Base-by-base conservation (phyloP, 2,888 invertebrate species). In the Cephonodes hylas region DNA sequence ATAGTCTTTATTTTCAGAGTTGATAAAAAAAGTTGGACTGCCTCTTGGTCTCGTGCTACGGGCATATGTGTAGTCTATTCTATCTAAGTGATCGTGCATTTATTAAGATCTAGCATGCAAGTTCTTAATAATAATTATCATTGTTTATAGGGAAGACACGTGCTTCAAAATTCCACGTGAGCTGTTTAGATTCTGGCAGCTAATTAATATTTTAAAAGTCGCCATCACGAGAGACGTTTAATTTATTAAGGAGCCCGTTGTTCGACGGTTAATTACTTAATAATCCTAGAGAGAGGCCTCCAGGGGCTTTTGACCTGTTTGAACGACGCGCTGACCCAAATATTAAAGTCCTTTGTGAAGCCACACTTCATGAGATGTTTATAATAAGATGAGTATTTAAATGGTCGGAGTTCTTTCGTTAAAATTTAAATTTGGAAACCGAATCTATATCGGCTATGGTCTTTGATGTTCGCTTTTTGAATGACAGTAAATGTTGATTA, bases 211-310 rank as follows among this genome's bases (percentile, higher is more conserved):
- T 63, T 62, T 58, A 63, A 59, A 63, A 62, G 57, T 61, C 60
- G 64, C 60, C 65, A 57, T 53, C 48, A 58, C n/a, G 58, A 65
- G 63, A 59, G 63, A 63, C 69, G 66, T 70, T 72, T 76, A 73
- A 77, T 75, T 76, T 77, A 79, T 73, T 71, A 76, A 75, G 66
- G 64, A 70, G 71, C 64, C 68, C 66, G 66, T 74, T 76, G 69
- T 63, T 44, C 62, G 63, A 63, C 63, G 65, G 67, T 76, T 77
- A 80, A 79, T 80, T 77, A 77, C 67, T 70, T 77, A 75, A 77
- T 78, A 74, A 74, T 71, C 60, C 64, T 58, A 48, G 61, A 58
- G 53, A 57, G 56, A 59, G 59, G 31, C 59, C 34, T 42, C 31
- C 13, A 31, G 27, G 42, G 59, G 31, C 42, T 59, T 63, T 63